Evolutionary conservation across 2,113 vertebrate genomes (phyloP).

Genomic region (Cebidichthys violaceus): DNA sequence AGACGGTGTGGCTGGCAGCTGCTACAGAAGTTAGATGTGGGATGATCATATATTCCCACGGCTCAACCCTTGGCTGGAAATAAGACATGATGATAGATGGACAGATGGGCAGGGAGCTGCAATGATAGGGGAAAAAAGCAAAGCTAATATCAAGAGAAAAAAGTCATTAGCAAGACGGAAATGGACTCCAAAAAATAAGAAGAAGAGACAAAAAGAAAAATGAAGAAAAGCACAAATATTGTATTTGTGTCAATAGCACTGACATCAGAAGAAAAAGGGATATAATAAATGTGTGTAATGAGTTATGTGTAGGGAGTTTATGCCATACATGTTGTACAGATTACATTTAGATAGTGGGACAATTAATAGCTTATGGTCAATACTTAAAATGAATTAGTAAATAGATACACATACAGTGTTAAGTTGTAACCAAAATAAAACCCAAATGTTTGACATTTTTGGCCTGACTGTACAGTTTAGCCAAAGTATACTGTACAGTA

Average conservation of each 20-base stretch:
- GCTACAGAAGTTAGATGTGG: slow-evolving; percentile 60
- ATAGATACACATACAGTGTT: not conserved
- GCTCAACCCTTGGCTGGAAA: slow-evolving; percentile 59
- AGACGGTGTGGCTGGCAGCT: slow-evolving; percentile 60
- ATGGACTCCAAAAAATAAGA: not conserved
- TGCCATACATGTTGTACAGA: not conserved
- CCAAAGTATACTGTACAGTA: not conserved
- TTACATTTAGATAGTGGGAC: not conserved
- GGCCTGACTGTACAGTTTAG: not conserved
- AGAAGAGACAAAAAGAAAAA: not conserved
- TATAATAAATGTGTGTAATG: not conserved
- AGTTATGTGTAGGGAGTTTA: no score
- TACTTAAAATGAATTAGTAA: not conserved
- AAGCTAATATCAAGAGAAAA: slow-evolving; percentile 22
- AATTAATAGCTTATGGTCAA: not conserved
- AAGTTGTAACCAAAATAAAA: not conserved
- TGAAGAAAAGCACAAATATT: not conserved
- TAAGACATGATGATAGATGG: slow-evolving; percentile 53
- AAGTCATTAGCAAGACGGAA: not conserved
- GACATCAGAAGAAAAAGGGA: not conserved
- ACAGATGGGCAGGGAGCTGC: slow-evolving; percentile 51
- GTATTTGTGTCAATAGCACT: not conserved
- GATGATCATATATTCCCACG: slow-evolving; percentile 59
- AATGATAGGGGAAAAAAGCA: slow-evolving; percentile 23
- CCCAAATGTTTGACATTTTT: not conserved